Base-by-base conservation (phyloP, 2,113 vertebrate species). In the Ptilorrhoa leucosticta region DNA sequence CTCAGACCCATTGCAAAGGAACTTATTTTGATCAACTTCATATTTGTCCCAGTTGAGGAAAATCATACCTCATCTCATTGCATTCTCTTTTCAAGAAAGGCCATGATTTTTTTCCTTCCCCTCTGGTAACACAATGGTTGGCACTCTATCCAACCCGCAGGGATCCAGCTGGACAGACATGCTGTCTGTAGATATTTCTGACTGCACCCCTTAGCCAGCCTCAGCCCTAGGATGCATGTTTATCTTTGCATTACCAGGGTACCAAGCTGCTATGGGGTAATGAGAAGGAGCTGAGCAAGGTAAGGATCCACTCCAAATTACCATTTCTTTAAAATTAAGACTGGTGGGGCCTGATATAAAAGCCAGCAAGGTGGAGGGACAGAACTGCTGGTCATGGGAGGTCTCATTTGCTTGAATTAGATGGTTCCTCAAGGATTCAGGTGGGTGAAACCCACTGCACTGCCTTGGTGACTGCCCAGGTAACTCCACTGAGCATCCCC, bases 371-470 rank as follows among this genome's bases (percentile, higher is more conserved):
- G 37, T 37, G 18, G 22, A 71, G 8, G 10, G 24, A 37, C 9
- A 10, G 1, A 1, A 47, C 14, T 39, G 42, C 28, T 54, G 22
- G 21, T 48, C 44, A n/a, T 1, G 2, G 24, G 33, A 69, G 7
- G 42, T 54, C 18, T 61, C 27, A 8, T 53, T 79, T 63, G 9
- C 60, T 63, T 63, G 35, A 60, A 68, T 37, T 20, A 51, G 51
- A 50, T 2, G 8, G 40, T 11, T 39, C 28, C 4, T 2, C 5
- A 26, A 81, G 26, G 73, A 44, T 33, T 73, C 33, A 37, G 24
- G 24, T 31, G 17, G 53, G 73, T 79, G 75, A 83, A 93, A 66
- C 12, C 7, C 17, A 35, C 28, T 24, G 57, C 6, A 51, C 20
- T 48, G 26, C 45, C 27, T 48, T 11, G 1, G 47, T 42, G 15